Conservation (phyloP, 2,113 vertebrate genomes). For the Clarias batrachus region DNA sequence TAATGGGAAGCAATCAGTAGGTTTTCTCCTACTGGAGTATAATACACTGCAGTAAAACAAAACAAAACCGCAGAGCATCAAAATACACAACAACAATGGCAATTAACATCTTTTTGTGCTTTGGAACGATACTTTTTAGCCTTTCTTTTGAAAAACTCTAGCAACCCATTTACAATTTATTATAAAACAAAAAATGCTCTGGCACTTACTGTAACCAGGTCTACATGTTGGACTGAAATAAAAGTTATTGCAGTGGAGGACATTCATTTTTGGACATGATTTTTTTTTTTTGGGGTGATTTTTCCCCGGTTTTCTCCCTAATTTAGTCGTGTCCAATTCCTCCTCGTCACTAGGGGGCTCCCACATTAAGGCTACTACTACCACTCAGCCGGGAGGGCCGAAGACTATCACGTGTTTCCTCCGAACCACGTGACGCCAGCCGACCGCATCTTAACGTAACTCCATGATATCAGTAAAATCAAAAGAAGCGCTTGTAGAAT, state of each 20-base stretch:
- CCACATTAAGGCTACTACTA: no score
- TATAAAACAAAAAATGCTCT: conserved; percentile 1
- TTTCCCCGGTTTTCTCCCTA: no score
- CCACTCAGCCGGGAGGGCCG: no score
- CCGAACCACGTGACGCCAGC: no score
- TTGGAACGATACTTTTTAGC: conserved; percentile 22
- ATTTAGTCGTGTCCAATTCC: no score
- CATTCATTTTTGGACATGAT: not conserved
- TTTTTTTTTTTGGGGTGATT: no score
- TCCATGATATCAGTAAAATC: not conserved
- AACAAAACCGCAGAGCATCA: conserved; percentile 37
- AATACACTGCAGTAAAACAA: conserved; percentile 41
- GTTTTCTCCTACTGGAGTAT: conserved; percentile 25
- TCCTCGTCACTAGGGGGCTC: no score
- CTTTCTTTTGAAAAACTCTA: not conserved
- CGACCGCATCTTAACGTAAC: no score
- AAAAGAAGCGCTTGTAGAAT: conserved; percentile 20
- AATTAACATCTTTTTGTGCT: conserved; percentile 28
- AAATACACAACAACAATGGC: conserved; percentile 43
- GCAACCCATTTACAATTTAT: not conserved
- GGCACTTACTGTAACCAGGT: not conserved
- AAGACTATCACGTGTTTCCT: no score
- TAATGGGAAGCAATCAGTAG: conserved; percentile 44
- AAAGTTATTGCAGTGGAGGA: conserved; percentile 3
- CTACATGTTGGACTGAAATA: not conserved